Evolutionary conservation across 1,140 invertebrate species (phyloP), one percentile per base, ranked within the genome.

Genomic region (Bombus haemorrhoidalis): DNA sequence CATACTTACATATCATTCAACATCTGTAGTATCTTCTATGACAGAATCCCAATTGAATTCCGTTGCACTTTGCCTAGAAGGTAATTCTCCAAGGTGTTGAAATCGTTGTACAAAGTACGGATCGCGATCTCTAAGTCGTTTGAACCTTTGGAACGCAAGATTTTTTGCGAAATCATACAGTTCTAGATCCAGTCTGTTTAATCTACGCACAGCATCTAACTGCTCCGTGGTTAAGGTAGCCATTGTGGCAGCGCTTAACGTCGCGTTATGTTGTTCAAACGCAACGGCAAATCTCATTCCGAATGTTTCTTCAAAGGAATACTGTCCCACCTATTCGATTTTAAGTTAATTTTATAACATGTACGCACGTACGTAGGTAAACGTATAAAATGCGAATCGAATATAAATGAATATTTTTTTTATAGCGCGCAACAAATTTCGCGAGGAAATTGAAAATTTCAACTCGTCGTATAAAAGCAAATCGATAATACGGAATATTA

Each of bases 281-380:
- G 97, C 97, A 89, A 98, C 97, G 69, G 97, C 97, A 95, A 99
- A 99, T 90, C 97, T 96, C 91, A 99, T 96, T 93, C 98, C 97
- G 94, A 99, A 99, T n/a, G 98, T 99, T 95, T 98, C 97, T 94
- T 99, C 99, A 95, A 99, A 99, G 64, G 99, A 97, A 93, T 98
- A 98, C 94, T 99, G 99, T 47, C 98, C 98, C 86, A 98, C 97
- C 96, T 97, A 92, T 79, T 53, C 37, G 39, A 64, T 74, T 83
- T 73, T 53, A 47, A 75, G 5, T 47, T 10, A 68, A 53, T 43
- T 47, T 83, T 66, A 34, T 72, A n/a, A 59, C 12, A 32, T 71
- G 59, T 66, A 73, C 43, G 22, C 22, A 47, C 1, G 1, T 32
- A 47, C 1, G 1, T 32, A 66, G 15, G 0, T 39, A 12, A 37